A percentile compares a stretch with the other conserved stretches of the same genome.
Evolutionary conservation across 2,888 invertebrate species (phyloP).

Genomic region (Cacoxenus indagator): DNA sequence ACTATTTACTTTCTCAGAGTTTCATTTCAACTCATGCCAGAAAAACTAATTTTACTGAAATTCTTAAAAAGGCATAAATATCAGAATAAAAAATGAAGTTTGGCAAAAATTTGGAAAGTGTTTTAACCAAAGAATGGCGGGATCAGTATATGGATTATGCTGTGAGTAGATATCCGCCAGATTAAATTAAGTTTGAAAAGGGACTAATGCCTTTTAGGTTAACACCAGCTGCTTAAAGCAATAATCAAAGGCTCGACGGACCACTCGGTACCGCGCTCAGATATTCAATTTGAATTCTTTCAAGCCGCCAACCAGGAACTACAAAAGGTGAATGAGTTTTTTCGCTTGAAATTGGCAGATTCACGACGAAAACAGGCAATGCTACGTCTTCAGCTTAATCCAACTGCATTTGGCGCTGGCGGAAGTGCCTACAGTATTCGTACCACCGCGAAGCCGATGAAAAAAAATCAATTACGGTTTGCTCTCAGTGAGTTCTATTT

Average conservation of each 20-base stretch:
- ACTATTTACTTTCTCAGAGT: no score
- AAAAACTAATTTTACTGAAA: no score
- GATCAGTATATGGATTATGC: constrained; percentile 91
- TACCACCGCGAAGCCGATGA: constrained; percentile 36
- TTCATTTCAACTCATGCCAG: no score
- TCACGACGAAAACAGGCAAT: constrained; percentile 92
- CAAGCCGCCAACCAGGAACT: constrained; percentile 92
- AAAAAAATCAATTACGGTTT: constrained; percentile 74
- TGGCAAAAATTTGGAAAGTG: constrained; percentile 94
- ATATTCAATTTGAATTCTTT: constrained; percentile 92
- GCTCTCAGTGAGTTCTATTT: constrained; percentile 98
- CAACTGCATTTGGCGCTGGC: constrained; percentile 26
- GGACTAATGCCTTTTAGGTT: neutral
- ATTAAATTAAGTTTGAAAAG: neutral
- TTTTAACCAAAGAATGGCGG: constrained; percentile 99
- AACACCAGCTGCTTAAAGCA: constrained; percentile 78
- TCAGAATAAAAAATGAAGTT: constrained; percentile 84
- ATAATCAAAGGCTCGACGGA: constrained; percentile 75
- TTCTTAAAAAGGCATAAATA: neutral
- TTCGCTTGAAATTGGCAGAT: constrained; percentile 95
- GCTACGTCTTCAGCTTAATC: constrained; percentile 73
- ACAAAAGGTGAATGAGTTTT: constrained; percentile 95
- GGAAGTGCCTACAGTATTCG: constrained; percentile 25
- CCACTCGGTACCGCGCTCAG: constrained; percentile 78
- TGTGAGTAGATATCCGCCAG: constrained; percentile 72